Evolutionary conservation across 2,113 vertebrate genomes (phyloP).

Genomic region (Thymallus thymallus): DNA sequence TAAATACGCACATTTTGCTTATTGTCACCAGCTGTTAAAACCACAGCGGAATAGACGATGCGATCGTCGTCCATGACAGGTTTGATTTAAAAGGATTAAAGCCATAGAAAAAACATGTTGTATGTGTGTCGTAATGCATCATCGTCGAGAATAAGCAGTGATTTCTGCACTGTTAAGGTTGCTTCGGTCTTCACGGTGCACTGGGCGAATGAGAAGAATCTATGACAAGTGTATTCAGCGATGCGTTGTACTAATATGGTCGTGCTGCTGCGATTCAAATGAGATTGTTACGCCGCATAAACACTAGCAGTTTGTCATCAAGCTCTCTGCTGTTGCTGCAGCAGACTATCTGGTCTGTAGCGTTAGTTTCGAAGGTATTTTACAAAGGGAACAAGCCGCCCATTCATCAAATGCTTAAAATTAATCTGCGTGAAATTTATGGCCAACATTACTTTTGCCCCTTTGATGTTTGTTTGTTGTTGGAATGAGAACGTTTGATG

Average conservation of each 20-base stretch:
- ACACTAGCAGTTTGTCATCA: not conserved
- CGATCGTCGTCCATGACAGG: not conserved
- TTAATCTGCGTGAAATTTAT: not conserved
- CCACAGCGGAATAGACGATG: not conserved
- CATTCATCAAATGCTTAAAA: not conserved
- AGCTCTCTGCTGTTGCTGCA: not conserved
- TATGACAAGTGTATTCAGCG: constrained; percentile 22
- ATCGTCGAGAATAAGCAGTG: not conserved
- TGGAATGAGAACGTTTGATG: not conserved
- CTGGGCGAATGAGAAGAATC: constrained; percentile 5
- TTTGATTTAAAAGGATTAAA: not conserved
- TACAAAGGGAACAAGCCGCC: not conserved
- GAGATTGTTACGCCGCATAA: constrained; percentile 2
- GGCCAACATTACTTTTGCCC: not conserved
- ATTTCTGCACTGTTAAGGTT: not conserved
- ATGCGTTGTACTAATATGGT: constrained; percentile 27
- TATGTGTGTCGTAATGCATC: constrained; percentile 13
- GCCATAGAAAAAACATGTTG: constrained; percentile 21
- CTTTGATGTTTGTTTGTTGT: constrained; percentile 6
- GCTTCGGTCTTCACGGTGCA: not conserved
- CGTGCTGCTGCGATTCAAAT: constrained; percentile 17
- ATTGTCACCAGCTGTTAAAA: not conserved
- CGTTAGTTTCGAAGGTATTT: constrained; percentile 34
- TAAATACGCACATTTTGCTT: constrained; percentile 50
- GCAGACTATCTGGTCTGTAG: not conserved